These are phyloP conservation scores for Sarcophaga caerulescens DNA, from an alignment of 2,888 invertebrate genomes.

Conservation along the genomic window DNA sequence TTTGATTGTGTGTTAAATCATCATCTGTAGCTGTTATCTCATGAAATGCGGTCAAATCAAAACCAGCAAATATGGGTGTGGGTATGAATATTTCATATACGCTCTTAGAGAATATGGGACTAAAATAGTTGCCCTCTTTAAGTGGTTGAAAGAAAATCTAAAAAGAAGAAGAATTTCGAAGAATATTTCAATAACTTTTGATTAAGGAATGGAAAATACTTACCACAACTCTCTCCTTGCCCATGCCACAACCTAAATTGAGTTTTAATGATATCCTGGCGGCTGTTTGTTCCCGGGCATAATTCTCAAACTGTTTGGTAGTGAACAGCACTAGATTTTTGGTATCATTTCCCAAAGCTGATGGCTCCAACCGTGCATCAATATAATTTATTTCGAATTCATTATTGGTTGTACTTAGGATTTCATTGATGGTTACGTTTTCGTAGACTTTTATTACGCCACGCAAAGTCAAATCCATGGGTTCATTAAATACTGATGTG, in stretches of 20 bases:
- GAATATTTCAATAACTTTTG: not conserved
- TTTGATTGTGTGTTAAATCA: conserved; percentile 71
- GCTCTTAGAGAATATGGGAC: conserved; percentile 70
- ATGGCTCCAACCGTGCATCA: conserved; percentile 68
- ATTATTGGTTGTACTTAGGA: conserved; percentile 66
- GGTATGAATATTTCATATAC: conserved; percentile 71
- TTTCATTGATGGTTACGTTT: conserved; percentile 68
- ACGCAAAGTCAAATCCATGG: conserved; percentile 63
- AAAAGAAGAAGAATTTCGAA: not conserved
- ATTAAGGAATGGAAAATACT: not conserved
- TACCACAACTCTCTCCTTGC: conserved; percentile 67
- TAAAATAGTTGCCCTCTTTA: conserved; percentile 70
- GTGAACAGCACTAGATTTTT: conserved; percentile 70
- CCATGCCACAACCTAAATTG: conserved; percentile 67
- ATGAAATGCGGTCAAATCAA: conserved; percentile 71
- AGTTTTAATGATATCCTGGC: conserved; percentile 68
- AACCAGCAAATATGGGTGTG: conserved; percentile 72
- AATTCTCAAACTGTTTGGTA: conserved; percentile 70
- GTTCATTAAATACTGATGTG: conserved; percentile 65
- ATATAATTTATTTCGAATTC: conserved; percentile 71
- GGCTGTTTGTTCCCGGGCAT: conserved; percentile 70
- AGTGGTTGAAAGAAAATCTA: conserved; percentile 71
- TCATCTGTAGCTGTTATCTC: conserved; percentile 72
- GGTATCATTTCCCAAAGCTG: not conserved
- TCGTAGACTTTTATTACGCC: conserved; percentile 66